Base-by-base conservation (phyloP, 2,113 vertebrate species). In the Emydura subglobosa region DNA sequence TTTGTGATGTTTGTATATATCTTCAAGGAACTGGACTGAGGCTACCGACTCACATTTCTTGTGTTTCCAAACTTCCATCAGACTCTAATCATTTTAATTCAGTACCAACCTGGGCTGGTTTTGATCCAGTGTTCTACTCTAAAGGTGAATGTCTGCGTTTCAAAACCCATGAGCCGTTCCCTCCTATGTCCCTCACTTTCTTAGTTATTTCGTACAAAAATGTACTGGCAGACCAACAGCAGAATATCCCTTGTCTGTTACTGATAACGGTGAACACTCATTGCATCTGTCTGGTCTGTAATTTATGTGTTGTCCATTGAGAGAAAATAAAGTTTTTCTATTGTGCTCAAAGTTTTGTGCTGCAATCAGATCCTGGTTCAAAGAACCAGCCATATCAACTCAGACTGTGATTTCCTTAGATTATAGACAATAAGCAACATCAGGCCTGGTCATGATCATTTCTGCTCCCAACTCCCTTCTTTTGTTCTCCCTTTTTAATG, bases 11-110 rank as follows among this genome's bases (percentile, higher is more conserved):
- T 44, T 44, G 24, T 47, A 42, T 44, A 47, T 10, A 27, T 42
- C 24, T 47, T 42, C 74, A 44, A 44, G 11, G 42, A 76, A 76
- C 74, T 44, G 11, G 74, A 76, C 74, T 76, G 24, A 44, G 42
- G 57, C 6, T 44, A 27, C 22, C 24, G 4, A 24, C 39, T 76
- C 24, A 74, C 39, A 42, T 74, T 42, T 24, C 9, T n/a, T 39
- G 2, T 44, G 74, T 76, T 76, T 42, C 42, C 42, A 76, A 83
- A 12, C 39, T 51, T 2, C 42, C 8, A 39, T 86, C 22, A n/a
- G 74, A 76, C 0, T 0, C 34, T 51, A 50, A 86, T 57, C 31
- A 68, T 0, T 80, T 51, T 51, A 17, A 68, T n/a, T n/a, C 34
- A 39, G 8, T 68, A 68, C 31, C 79, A n/a, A 6, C 79, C 79